Evolutionary conservation across 2,113 vertebrate species (phyloP).

Genomic region (Herpetotheres cachinnans): DNA sequence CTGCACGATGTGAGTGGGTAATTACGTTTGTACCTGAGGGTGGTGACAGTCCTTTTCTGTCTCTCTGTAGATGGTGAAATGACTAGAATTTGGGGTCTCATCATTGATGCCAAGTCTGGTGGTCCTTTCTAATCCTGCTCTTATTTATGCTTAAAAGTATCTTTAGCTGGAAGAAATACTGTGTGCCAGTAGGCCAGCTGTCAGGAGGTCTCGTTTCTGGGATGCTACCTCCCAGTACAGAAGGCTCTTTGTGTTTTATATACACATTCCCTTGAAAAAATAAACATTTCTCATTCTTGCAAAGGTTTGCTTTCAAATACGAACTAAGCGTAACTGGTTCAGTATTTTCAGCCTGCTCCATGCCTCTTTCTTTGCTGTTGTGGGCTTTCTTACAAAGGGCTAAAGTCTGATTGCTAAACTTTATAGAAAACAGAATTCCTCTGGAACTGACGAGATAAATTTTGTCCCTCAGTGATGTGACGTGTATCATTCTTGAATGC

Average conservation of each 20-base stretch:
- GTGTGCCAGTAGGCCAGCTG: neutral
- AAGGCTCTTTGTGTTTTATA: neutral
- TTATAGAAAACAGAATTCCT: neutral
- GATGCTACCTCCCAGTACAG: neutral
- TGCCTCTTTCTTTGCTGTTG: neutral
- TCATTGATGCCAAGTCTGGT: neutral
- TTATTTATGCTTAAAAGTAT: neutral
- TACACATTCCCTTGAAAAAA: neutral
- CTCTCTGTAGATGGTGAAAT: neutral
- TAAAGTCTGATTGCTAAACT: neutral
- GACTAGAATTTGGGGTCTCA: neutral
- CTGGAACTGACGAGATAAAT: neutral
- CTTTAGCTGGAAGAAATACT: neutral
- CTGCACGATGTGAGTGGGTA: neutral
- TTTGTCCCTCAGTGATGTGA: neutral
- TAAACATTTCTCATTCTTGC: neutral
- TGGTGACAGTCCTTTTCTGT: neutral
- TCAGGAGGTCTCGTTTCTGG: neutral
- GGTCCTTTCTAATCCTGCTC: neutral
- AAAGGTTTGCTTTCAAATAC: neutral
- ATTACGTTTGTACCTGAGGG: neutral
- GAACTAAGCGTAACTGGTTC: neutral
- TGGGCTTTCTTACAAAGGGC: neutral
- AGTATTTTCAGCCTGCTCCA: neutral
- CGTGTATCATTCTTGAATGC: neutral